phyloP scores from a whole-genome alignment of 2,113 vertebrate genomes.

The Dipodomys merriami region DNA sequence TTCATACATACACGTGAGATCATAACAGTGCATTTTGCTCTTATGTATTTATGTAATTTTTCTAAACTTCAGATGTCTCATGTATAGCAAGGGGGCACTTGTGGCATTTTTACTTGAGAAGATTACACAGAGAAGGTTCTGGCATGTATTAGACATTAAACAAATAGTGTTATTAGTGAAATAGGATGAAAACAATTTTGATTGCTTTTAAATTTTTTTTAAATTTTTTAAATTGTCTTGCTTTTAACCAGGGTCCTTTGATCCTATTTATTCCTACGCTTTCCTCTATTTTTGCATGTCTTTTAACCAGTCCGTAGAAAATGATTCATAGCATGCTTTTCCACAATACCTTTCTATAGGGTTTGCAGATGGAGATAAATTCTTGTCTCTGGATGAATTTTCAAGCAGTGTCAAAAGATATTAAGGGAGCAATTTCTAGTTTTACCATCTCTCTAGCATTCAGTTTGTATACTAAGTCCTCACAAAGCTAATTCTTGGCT shows the following conservation, averaged over 20 bases:
- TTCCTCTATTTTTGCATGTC: background rate
- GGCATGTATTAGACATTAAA: background rate
- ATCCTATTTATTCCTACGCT: background rate
- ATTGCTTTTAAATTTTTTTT: too few relatives aligned
- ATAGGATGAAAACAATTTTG: background rate
- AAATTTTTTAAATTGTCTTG: background rate
- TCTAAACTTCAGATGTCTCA: background rate
- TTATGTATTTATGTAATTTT: background rate
- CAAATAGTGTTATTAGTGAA: background rate
- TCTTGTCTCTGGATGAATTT: constrained; percentile 18
- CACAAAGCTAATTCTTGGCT: background rate
- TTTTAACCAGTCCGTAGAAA: background rate
- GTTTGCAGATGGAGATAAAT: background rate
- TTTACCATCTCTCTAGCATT: background rate
- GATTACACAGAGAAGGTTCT: constrained; percentile 8
- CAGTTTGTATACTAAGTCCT: background rate
- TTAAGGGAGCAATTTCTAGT: background rate
- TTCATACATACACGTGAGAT: too few relatives aligned
- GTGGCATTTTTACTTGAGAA: constrained; percentile 1
- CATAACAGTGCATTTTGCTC: background rate
- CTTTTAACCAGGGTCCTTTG: background rate
- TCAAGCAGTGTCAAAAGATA: constrained; percentile 42
- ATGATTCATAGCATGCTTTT: background rate
- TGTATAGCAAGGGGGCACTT: background rate
- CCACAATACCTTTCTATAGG: background rate